Evolutionary conservation across 2,797 vertebrate genomes (phyloP), one percentile per base, ranked within the genome.

Genomic region (Agapornis canus): DNA sequence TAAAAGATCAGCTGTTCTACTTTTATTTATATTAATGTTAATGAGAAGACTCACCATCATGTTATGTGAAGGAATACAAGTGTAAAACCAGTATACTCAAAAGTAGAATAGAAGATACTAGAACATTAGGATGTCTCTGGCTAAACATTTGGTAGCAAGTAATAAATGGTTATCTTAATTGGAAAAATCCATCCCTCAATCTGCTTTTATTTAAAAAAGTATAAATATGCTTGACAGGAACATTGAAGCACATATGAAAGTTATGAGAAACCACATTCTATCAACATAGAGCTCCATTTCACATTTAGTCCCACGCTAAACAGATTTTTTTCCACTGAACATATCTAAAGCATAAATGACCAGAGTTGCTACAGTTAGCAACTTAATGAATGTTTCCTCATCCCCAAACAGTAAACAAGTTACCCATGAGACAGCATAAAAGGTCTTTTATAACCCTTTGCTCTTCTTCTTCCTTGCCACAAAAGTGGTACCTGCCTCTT

Each of bases 131-230:
- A 22, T 39, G 51, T 51, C 83, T 59, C 66, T 40, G 54, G 26
- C 82, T 87, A 86, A 91, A 92, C 27, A 63, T 73, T n/a, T 92
- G 85, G 64, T 91, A 88, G 85, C 65, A 83, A 93, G 82, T 39
- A 81, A 68, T 48, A 86, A 91, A 92, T 32, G 35, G 49, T 86
- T 76, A 82, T 60, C 77, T 93, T 93, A 93, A 94, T 64, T 91
- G 90, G 92, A 91, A 96, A 96, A 95, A 87, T 63, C 86, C 95
- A 56, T 51, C 84, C 79, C 79, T 88, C 89, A 86, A 51, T 51
- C 84, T 89, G 88, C 68, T 96, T 94, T 89, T 82, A 64, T 91
- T 97, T 86, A 6, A 76, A 89, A 25, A 92, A 83, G 56, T 45
- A 70, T 61, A 95, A 96, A 89, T 70, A 48, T 13, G 48, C 54